These are phyloP conservation scores for Zhengitettix transpicula DNA, from an alignment of 2,888 invertebrate species.

Conservation along the genomic window DNA sequence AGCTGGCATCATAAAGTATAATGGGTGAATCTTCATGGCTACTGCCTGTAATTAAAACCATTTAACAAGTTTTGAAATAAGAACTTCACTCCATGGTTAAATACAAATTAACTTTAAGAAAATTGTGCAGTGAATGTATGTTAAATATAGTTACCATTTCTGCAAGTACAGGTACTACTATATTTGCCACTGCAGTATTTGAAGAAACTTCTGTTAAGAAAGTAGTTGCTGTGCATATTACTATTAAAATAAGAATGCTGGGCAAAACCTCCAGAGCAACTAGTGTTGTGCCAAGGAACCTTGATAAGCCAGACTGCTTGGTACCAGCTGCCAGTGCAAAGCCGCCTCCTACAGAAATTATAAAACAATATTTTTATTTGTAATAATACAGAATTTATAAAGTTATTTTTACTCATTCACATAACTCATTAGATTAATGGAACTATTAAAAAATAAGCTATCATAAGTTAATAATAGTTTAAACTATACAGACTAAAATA, in stretches of 20 bases:
- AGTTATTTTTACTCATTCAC: not conserved
- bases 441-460: not conserved
- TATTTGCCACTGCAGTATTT: conserved; percentile 80
- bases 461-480: no score
- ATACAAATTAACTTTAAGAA: no score
- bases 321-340: conserved; percentile 83
- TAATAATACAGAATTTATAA: not conserved
- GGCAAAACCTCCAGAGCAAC: conserved; percentile 45
- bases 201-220: conserved; percentile 77
- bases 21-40: conserved; percentile 57
- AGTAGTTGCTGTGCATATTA: conserved; percentile 62
- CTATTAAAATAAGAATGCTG: conserved; percentile 47
- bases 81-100: no score
- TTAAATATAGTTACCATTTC: conserved; percentile 39
- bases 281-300: conserved; percentile 54
- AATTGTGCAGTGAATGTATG: not conserved
- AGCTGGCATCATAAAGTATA: conserved; percentile 80
- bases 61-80: no score
- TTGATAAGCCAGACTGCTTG: conserved; percentile 59
- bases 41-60: conserved; percentile 36
- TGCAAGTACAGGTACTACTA: conserved; percentile 67
- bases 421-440: not conserved
- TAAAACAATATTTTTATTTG: not conserved
- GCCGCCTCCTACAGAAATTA: conserved; percentile 48
- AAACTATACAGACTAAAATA: no score